Evolutionary conservation across 2,888 invertebrate species (phyloP), one percentile per base, ranked within the genome.

Genomic region (Thereva unica): DNA sequence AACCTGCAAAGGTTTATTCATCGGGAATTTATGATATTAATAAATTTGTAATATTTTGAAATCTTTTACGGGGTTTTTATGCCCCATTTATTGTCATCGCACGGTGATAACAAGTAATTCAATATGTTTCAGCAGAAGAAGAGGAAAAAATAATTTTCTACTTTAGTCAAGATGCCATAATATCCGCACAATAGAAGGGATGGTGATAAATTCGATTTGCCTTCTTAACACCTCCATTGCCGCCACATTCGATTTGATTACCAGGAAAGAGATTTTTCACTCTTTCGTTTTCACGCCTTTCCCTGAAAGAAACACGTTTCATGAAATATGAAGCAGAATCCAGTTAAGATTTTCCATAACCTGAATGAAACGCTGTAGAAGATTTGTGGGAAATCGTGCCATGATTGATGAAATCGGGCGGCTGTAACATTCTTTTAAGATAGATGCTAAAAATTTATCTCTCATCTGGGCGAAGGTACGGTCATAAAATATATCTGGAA

Each of bases 201-300:
- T 53, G 53, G 53, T 38, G 38, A 53, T 53, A 53, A 53, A 53
- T 53, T 53, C 23, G 53, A 53, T 53, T 53, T 53, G 38, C 53
- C 53, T 53, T 53, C 38, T 53, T 53, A 53, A 53, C 53, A 53
- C 53, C n/a, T 53, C 38, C 40, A 53, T 37, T 53, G 53, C 53
- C 40, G 53, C 53, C 53, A 38, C 53, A 53, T 53, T 53, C 50
- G 6, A 50, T 1, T 4, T 8, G 34, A 5, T 23, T n/a, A 37
- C 34, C 8, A n/a, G 9, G n/a, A 9, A 6, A 37, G 53, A 50
- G 37, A 12, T 50, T n/a, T 34, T n/a, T 4, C 38, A 50, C 34
- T 50, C 23, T 50, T 23, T 50, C 50, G 12, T 34, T 50, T 34
- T 50, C 37, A 34, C 23, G n/a, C 12, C 4, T n/a, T 8, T 34